Percentiles rank a stretch among this genome's conserved stretches.
phyloP scores from a whole-genome alignment of 2,888 invertebrate species.

The Hemithea aestivaria region DNA sequence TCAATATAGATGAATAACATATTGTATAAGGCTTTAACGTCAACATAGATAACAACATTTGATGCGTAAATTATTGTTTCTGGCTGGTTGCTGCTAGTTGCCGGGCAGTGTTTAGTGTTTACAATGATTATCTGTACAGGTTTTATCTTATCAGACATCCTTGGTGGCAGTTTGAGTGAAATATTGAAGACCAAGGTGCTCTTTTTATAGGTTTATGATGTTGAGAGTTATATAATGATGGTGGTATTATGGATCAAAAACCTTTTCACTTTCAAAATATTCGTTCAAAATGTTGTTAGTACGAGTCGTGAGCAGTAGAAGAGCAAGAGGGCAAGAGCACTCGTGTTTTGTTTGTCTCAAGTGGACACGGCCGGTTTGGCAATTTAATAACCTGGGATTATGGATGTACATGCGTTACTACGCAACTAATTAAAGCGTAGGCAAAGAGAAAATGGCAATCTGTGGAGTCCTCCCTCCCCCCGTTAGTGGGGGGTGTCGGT shows the following conservation, averaged over 20 bases:
- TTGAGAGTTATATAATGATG: conserved; percentile 16
- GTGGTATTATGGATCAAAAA: conserved; percentile 7
- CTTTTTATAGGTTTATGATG: conserved; percentile 17
- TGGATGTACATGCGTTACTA: conserved; percentile 76
- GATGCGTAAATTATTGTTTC: no score
- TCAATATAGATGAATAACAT: no score
- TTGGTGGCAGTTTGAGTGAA: conserved; percentile 41
- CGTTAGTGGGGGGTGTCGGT: conserved; percentile 79
- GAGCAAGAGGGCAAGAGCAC: conserved; percentile 1
- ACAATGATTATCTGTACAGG: conserved; percentile 38
- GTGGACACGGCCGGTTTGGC: conserved; percentile 29
- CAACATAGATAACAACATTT: no score
- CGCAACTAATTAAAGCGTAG: conserved; percentile 80
- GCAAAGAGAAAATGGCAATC: conserved; percentile 80
- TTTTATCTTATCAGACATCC: conserved; percentile 52
- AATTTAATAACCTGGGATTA: conserved; percentile 72
- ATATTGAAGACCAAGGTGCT: conserved; percentile 36
- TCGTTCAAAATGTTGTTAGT: no score
- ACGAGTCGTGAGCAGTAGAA: no score
- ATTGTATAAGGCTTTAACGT: no score
- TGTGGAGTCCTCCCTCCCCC: conserved; percentile 73
- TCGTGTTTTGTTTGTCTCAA: conserved; percentile 2
- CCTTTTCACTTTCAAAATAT: neutral
- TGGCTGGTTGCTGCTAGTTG: conserved; percentile 27
- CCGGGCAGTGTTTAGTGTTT: conserved; percentile 18